A percentile compares a stretch with the other conserved stretches of the same genome.
Conservation (phyloP, 2,888 invertebrate genomes). For the Drosophila anomalata region DNA sequence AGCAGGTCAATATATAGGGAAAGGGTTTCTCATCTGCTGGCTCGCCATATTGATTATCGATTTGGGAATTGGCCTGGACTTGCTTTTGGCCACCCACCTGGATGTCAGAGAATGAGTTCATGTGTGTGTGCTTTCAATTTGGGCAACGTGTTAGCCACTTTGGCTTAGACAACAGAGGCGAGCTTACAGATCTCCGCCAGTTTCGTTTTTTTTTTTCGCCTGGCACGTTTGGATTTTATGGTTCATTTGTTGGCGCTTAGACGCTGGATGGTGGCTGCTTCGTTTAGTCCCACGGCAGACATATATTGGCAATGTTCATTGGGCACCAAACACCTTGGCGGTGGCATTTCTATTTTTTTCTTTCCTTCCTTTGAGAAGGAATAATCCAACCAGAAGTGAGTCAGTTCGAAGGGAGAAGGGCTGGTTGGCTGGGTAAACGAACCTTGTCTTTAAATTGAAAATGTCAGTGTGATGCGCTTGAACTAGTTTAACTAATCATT, state of each 20-base stretch:
- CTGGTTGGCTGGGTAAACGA: not conserved
- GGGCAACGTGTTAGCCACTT: conserved; percentile 72
- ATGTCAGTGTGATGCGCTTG: not conserved
- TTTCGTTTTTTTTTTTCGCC: conserved; percentile 54
- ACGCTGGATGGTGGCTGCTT: conserved; percentile 42
- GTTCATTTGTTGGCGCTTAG: conserved; percentile 70
- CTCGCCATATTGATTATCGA: conserved; percentile 83
- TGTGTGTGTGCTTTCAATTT: conserved; percentile 72
- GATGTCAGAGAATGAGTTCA: conserved; percentile 5
- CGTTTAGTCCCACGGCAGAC: conserved; percentile 34
- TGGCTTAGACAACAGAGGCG: conserved; percentile 59
- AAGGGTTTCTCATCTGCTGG: conserved; percentile 48
- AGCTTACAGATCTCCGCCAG: conserved; percentile 47
- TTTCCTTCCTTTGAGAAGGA: not conserved
- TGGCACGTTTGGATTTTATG: conserved; percentile 72
- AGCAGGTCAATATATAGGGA: not conserved
- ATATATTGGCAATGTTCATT: conserved; percentile 55
- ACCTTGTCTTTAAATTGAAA: conserved; percentile 4
- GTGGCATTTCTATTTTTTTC: conserved; percentile 10
- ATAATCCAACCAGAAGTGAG: conserved; percentile 1
- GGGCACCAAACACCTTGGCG: conserved; percentile 43
- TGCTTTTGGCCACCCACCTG: conserved; percentile 28
- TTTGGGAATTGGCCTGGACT: conserved; percentile 80
- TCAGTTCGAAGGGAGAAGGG: not conserved
- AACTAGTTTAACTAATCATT: not conserved